These are phyloP conservation scores for Eilema caniola DNA, from an alignment of 2,888 invertebrate genomes.

Conservation along the genomic window DNA sequence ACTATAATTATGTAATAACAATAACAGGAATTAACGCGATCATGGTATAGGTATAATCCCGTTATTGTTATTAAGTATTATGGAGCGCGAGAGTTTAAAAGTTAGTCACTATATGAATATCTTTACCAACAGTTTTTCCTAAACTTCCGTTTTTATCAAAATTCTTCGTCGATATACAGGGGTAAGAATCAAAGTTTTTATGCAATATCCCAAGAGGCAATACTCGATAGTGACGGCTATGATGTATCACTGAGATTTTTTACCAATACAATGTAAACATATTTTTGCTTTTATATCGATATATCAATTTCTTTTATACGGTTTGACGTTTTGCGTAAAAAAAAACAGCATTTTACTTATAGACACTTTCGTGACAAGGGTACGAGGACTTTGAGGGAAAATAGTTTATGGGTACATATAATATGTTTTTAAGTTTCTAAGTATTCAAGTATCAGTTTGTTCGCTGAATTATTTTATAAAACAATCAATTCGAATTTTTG, in stretches of 20 bases:
- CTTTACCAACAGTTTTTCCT: constrained; percentile 8
- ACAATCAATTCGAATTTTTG: neutral
- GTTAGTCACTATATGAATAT: neutral
- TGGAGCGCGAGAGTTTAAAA: too few relatives aligned
- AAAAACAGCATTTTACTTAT: constrained; percentile 55
- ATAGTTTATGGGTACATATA: neutral
- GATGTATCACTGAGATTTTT: constrained; percentile 84
- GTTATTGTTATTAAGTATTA: too few relatives aligned
- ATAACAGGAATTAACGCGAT: too few relatives aligned
- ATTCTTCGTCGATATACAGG: constrained; percentile 30
- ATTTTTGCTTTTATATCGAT: constrained; percentile 86
- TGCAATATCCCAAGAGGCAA: constrained; percentile 77
- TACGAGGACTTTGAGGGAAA: constrained; percentile 30
- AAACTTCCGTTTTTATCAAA: constrained; percentile 26
- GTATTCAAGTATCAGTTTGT: neutral
- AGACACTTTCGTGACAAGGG: constrained; percentile 64
- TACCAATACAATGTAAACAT: constrained; percentile 79
- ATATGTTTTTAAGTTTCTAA: neutral
- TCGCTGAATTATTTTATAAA: neutral
- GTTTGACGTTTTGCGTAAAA: constrained; percentile 64
- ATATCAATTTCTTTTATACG: constrained; percentile 82
- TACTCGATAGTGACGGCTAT: constrained; percentile 80
- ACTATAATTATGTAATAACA: too few relatives aligned
- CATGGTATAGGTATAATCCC: too few relatives aligned
- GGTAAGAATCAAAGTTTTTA: constrained; percentile 68